A percentile compares a stretch with the other conserved stretches of the same genome.
These are phyloP conservation scores for Dynastes maya DNA, from an alignment of 2,888 invertebrate species.

Conservation along the genomic window DNA sequence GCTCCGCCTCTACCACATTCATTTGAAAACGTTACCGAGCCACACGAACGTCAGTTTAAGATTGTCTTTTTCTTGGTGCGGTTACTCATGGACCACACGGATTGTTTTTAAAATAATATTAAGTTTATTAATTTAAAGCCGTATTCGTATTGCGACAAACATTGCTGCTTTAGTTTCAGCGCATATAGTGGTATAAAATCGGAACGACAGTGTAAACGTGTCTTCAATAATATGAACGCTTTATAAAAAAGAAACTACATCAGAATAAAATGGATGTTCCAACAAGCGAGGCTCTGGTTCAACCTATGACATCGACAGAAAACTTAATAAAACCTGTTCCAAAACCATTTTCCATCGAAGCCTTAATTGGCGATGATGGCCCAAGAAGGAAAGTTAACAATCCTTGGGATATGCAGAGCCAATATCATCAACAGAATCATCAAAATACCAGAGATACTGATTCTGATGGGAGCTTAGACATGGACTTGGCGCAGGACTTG, in stretches of 20 bases:
- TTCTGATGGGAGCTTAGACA: conserved; percentile 68
- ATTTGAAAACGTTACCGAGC: conserved; percentile 39
- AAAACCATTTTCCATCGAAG: conserved; percentile 78
- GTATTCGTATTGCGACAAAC: too few species aligned
- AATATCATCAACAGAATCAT: conserved; percentile 52
- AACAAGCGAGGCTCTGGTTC: conserved; percentile 58
- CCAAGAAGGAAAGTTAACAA: conserved; percentile 60
- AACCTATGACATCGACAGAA: conserved; percentile 55
- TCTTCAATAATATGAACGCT: not conserved
- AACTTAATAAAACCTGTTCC: conserved; percentile 70
- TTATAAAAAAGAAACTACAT: not conserved
- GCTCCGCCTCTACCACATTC: conserved; percentile 55
- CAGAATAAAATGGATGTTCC: conserved; percentile 58
- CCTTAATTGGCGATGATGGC: conserved; percentile 72
- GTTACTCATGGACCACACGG: conserved; percentile 37
- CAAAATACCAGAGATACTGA: conserved; percentile 64
- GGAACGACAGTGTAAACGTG: conserved; percentile 10
- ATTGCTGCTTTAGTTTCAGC: not conserved
- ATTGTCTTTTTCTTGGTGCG: conserved; percentile 57
- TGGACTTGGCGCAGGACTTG: conserved; percentile 69
- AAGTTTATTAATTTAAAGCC: too few species aligned
- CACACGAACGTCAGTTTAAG: conserved; percentile 55
- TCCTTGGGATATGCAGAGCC: conserved; percentile 60
- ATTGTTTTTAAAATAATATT: not conserved
- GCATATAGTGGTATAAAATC: not conserved